Evolutionary conservation across 2,888 invertebrate species (phyloP).

Genomic region (Drosophila mulleri): DNA sequence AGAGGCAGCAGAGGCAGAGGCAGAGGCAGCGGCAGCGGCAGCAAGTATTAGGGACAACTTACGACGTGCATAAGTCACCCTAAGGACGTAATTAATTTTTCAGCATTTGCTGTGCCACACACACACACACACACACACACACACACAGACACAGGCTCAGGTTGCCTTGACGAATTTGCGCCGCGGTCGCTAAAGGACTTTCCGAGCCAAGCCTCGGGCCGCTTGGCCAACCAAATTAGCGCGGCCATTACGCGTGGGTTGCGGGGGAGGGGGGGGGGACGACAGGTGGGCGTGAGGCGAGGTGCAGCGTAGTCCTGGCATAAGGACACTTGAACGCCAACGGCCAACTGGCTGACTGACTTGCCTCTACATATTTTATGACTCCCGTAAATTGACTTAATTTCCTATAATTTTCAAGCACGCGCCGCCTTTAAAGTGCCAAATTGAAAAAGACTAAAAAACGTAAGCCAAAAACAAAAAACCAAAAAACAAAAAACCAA

Average conservation of each 20-base stretch:
- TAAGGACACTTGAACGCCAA: conserved; percentile 57
- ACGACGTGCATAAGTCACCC: conserved; percentile 73
- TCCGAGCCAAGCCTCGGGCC: conserved; percentile 52
- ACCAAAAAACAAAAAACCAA: too few relatives aligned
- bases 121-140: conserved; percentile 4
- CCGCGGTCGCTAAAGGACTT: conserved; percentile 58
- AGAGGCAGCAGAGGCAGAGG: conserved; percentile 21
- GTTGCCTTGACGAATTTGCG: conserved; percentile 78
- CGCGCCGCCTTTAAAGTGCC: conserved; percentile 58
- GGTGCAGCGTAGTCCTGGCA: conserved; percentile 5
- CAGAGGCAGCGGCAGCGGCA: conserved; percentile 35
- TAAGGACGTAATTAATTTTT: conserved; percentile 84
- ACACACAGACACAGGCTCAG: conserved; percentile 14
- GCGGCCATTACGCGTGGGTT: conserved; percentile 51
- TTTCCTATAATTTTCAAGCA: conserved; percentile 67
- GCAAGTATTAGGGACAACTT: conserved; percentile 40
- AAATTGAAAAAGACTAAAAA: conserved; percentile 58
- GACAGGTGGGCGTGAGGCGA: conserved; percentile 2
- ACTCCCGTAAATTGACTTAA: conserved; percentile 75
- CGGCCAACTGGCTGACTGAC: conserved; percentile 12
- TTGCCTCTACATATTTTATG: conserved; percentile 74
- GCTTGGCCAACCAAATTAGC: conserved; percentile 72
- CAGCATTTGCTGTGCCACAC: conserved; percentile 72
- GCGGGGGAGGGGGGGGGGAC: background rate
- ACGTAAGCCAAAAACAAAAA: background rate